phyloP scores from a whole-genome alignment of 2,797 vertebrate genomes.

The Crenuchus spilurus region DNA sequence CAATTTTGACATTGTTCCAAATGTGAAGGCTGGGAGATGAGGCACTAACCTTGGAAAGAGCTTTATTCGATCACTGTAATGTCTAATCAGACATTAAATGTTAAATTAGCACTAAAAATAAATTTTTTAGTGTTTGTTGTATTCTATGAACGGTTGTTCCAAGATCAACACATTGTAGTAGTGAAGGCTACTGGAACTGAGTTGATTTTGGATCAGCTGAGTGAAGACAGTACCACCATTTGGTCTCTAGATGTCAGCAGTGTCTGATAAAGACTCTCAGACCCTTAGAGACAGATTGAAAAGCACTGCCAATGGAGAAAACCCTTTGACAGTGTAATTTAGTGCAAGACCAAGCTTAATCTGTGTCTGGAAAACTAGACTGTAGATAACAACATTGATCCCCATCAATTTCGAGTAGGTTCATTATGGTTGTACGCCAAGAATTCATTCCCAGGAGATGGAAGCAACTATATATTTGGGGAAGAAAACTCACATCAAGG shows the following conservation, averaged over 20 bases:
- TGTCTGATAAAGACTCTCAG: constrained; percentile 39
- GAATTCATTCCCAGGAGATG: background rate
- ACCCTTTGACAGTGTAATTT: constrained; percentile 15
- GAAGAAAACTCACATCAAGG: background rate
- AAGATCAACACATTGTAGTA: background rate
- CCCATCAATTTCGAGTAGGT: background rate
- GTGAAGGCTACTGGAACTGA: background rate
- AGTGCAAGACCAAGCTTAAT: constrained; percentile 3
- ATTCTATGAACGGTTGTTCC: background rate
- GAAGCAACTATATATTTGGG: background rate
- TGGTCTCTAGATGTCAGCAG: constrained; percentile 60
- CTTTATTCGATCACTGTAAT: background rate
- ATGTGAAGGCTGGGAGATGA: no score
- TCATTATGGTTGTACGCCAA: background rate
- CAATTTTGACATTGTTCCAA: background rate
- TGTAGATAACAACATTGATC: constrained; percentile 9
- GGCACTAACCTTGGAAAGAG: background rate
- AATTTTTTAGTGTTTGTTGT: background rate
- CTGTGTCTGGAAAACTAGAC: constrained; percentile 6
- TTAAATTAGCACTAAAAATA: background rate
- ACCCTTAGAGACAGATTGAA: constrained; percentile 8
- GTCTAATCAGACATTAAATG: background rate
- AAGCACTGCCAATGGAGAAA: background rate
- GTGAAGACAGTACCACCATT: constrained; percentile 22
- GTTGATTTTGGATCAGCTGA: background rate